Evolutionary conservation across 2,888 invertebrate genomes (phyloP), one percentile per base, ranked within the genome.

Genomic region (Drosophila merina): DNA sequence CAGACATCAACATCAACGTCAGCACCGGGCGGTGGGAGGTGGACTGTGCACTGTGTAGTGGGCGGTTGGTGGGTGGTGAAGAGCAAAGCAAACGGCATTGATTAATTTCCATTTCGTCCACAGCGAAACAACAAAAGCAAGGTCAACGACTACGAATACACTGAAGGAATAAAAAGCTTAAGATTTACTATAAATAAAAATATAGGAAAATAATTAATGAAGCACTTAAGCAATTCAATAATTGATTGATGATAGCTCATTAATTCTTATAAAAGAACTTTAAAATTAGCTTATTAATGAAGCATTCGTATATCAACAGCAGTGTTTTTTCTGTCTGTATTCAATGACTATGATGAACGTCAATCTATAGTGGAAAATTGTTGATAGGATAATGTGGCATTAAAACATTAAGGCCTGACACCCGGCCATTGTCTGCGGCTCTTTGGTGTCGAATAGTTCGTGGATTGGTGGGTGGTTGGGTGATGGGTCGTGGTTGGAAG

Each of bases 301-400:
- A 20, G 20, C 14, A 14, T 14, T 14, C 14, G 14, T 14, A 14
- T 14, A 1, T 14, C 14, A 14, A 14, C 1, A 14, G 14, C 1
- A 14, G 14, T 1, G 1, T 1, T n/a, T 47, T 26, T 33, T 4
- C 4, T 40, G 1, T 28, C 40, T 14, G 36, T 48, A 45, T 48
- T 3, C 25, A 31, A 7, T 8, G 47, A 60, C 30, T 44, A 59
- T 59, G 74, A 51, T 52, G 74, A 54, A 52, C 51, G 64, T 52
- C 64, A 72, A 56, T 52, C 51, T 52, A 48, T 72, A 62, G 49
- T 54, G 71, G 64, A 64, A 74, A 76, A 82, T 82, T 76, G 69
- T 86, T 86, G 86, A 79, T 74, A 79, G 80, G 84, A 81, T 81
- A 80, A 86, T 80, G 63, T 72, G 80, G 80, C 77, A 86, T 86